Conservation (phyloP, 2,888 invertebrate species). For the Drosophila neutralis region DNA sequence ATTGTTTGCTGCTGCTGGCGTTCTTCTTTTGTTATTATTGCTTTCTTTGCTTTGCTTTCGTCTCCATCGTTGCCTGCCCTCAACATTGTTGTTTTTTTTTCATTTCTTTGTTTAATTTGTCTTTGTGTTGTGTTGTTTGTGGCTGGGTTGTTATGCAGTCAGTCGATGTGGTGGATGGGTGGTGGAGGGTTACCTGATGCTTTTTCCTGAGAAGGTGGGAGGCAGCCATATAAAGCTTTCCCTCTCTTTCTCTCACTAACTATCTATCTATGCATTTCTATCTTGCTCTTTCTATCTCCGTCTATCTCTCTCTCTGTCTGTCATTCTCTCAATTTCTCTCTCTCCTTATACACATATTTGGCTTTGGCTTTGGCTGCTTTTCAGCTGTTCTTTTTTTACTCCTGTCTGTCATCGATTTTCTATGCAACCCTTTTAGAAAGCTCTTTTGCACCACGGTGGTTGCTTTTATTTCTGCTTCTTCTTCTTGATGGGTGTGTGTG, state of each 20-base stretch:
- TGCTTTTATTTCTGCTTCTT: constrained; percentile 15
- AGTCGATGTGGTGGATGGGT: background rate
- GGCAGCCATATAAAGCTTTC: background rate
- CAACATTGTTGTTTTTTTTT: constrained; percentile 43
- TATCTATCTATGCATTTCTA: background rate
- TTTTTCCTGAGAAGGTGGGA: background rate
- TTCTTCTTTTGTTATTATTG: constrained; percentile 13
- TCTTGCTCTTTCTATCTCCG: background rate
- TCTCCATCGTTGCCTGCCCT: constrained; percentile 18
- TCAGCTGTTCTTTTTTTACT: constrained; percentile 2
- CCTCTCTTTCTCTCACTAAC: background rate
- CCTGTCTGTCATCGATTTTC: constrained; percentile 40
- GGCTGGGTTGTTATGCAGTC: constrained; percentile 39
- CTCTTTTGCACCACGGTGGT: constrained; percentile 36
- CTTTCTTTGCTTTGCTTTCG: constrained; percentile 11
- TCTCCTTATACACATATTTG: constrained; percentile 1
- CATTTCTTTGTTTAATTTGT: constrained; percentile 76
- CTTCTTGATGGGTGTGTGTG: background rate
- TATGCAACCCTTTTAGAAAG: constrained; percentile 47
- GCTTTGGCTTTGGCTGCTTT: background rate
- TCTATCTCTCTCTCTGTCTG: background rate
- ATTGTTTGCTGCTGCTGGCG: constrained; percentile 61
- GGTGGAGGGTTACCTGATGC: background rate
- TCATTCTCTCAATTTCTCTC: background rate
- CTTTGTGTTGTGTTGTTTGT: constrained; percentile 55